phyloP scores from a whole-genome alignment of 1,140 invertebrate genomes.

The Arctopsyche grandis region DNA sequence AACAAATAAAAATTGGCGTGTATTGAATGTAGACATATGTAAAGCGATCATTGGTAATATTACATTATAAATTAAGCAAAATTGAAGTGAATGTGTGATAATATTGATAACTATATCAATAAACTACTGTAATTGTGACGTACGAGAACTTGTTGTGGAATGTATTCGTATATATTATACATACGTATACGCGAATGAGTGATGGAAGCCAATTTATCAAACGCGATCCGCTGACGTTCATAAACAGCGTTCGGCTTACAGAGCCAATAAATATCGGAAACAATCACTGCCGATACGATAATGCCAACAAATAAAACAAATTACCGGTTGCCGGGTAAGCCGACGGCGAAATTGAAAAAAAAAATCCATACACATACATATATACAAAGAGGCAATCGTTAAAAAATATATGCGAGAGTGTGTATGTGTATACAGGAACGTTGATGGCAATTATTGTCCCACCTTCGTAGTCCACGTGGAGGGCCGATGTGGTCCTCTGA shows the following conservation, averaged over 20 bases:
- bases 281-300: constrained; percentile 54
- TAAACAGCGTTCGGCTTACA: constrained; percentile 51
- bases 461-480: constrained; percentile 33
- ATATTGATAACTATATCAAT: too few relatives aligned
- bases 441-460: constrained; percentile 38
- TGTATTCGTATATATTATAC: too few relatives aligned
- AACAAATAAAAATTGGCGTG: too few relatives aligned
- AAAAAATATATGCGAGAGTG: background rate
- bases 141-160: too few relatives aligned
- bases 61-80: too few relatives aligned
- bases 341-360: constrained; percentile 53
- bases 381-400: background rate
- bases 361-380: constrained; percentile 3
- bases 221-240: constrained; percentile 50
- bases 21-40: too few relatives aligned
- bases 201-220: constrained; percentile 50
- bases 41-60: too few relatives aligned
- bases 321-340: constrained; percentile 47
- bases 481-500: constrained; percentile 7
- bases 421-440: background rate
- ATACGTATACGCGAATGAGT: background rate
- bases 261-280: constrained; percentile 53
- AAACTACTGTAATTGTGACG: too few relatives aligned
- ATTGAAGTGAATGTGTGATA: too few relatives aligned
- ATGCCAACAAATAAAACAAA: constrained; percentile 54